Evolutionary conservation across 2,888 invertebrate genomes (phyloP).

Genomic region (Calliopum simillimum): DNA sequence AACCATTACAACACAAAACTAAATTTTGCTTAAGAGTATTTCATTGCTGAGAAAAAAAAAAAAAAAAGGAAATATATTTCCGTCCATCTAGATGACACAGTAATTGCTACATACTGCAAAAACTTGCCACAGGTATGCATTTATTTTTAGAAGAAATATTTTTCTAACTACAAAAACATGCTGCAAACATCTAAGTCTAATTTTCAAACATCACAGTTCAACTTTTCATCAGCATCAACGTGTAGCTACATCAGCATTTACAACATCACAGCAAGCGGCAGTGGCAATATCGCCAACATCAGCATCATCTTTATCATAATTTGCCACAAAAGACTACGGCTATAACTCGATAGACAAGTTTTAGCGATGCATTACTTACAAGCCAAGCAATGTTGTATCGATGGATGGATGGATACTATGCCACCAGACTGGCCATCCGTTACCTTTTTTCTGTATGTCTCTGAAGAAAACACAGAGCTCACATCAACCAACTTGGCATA

Average conservation of each 20-base stretch:
- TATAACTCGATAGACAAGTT: constrained; percentile 18
- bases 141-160: too few relatives aligned
- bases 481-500: constrained; percentile 47
- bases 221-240: not conserved
- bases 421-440: not conserved
- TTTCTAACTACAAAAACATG: too few relatives aligned
- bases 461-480: not conserved
- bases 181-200: too few relatives aligned
- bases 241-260: not conserved
- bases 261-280: not conserved
- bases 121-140: too few relatives aligned
- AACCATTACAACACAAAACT: too few relatives aligned
- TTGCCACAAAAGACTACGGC: constrained; percentile 5
- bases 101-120: too few relatives aligned
- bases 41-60: too few relatives aligned
- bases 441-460: not conserved
- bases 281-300: constrained; percentile 1
- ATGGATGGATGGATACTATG: not conserved
- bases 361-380: not conserved
- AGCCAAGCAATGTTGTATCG: too few relatives aligned
- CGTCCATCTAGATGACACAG: too few relatives aligned
- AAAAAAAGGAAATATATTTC: too few relatives aligned
- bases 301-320: constrained; percentile 13
- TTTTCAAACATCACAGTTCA: not conserved
- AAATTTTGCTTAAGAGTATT: too few relatives aligned